Percentiles rank a stretch among this genome's conserved stretches.
phyloP scores from a whole-genome alignment of 2,113 vertebrate genomes.

The Alces alces region DNA sequence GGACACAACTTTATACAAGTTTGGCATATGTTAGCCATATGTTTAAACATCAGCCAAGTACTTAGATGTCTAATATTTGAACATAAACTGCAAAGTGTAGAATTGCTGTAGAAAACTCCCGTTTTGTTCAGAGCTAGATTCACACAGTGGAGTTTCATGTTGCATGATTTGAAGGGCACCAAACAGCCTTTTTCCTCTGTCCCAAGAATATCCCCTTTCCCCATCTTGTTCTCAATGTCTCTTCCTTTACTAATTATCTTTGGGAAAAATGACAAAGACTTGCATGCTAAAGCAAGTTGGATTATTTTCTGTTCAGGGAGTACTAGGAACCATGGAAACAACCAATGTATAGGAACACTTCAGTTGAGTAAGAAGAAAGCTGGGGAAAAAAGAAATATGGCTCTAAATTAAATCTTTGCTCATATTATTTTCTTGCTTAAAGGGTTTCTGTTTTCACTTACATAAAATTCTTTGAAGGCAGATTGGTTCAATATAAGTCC shows the following conservation, averaged over 20 bases:
- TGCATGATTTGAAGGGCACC: background rate
- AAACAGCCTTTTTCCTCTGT: background rate
- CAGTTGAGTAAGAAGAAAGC: background rate
- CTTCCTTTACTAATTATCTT: background rate
- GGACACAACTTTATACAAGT: slow-evolving; percentile 56
- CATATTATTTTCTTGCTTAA: background rate
- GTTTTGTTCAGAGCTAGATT: background rate
- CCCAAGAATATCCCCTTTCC: background rate
- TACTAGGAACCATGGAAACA: slow-evolving; percentile 14
- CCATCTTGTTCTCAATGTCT: background rate
- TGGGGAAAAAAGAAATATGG: background rate
- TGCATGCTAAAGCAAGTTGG: slow-evolving; percentile 16
- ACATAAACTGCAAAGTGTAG: slow-evolving; percentile 27
- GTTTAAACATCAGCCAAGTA: slow-evolving; percentile 64
- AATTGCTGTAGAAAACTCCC: slow-evolving; percentile 4
- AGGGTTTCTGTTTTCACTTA: slow-evolving; percentile 11
- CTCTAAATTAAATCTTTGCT: background rate
- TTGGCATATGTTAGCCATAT: slow-evolving; percentile 65
- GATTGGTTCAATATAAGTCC: background rate
- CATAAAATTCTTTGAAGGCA: background rate
- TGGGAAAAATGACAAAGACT: background rate
- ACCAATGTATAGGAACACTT: background rate
- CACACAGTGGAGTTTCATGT: background rate
- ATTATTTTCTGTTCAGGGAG: background rate
- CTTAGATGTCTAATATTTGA: slow-evolving; percentile 39